Conservation (phyloP, 2,888 invertebrate genomes). For the Pecten maximus region DNA sequence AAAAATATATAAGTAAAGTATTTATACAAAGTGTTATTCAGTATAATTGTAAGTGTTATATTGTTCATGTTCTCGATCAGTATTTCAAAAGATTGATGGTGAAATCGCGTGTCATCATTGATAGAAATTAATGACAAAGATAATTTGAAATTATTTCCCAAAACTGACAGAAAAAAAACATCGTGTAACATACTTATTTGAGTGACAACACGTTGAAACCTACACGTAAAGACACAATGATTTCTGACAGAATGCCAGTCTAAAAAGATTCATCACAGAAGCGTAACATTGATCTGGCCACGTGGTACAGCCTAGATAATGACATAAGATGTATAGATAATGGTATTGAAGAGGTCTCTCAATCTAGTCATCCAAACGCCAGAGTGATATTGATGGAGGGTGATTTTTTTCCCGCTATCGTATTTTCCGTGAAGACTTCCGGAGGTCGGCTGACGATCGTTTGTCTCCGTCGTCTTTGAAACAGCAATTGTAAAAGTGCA, state of each 20-base stretch:
- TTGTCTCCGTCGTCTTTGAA: neutral
- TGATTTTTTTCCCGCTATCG: neutral
- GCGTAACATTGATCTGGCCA: neutral
- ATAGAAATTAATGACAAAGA: too few species aligned
- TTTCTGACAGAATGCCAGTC: neutral
- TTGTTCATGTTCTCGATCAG: too few species aligned
- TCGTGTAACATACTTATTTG: too few species aligned
- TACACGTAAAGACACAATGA: too few species aligned
- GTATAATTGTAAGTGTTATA: too few species aligned
- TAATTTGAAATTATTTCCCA: too few species aligned
- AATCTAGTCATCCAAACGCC: neutral
- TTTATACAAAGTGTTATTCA: too few species aligned
- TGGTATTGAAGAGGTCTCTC: conserved; percentile 7
- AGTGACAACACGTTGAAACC: too few species aligned
- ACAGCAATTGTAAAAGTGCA: neutral
- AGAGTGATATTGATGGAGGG: conserved; percentile 1
- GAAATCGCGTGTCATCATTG: too few species aligned
- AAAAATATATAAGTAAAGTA: too few species aligned
- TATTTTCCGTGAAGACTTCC: neutral
- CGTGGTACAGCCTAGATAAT: neutral
- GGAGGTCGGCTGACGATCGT: conserved; percentile 4
- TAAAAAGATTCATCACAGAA: neutral
- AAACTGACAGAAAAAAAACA: too few species aligned
- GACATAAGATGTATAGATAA: neutral
- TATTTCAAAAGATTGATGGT: too few species aligned